Conservation (phyloP, 2,888 invertebrate genomes). For the Lepidocyrtinus sp. region DNA sequence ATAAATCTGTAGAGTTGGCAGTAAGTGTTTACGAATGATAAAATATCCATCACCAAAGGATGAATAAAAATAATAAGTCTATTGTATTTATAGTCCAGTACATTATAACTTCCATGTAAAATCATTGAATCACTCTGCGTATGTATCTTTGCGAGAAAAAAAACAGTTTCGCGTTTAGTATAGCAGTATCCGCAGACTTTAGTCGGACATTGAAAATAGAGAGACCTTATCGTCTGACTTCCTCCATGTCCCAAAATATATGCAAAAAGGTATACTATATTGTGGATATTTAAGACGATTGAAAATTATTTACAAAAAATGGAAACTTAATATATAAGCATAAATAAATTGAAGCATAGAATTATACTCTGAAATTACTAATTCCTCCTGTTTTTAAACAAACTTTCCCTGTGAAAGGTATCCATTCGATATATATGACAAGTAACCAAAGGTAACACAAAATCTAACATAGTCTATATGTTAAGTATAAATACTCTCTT, state of each 20-base stretch:
- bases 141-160: too few relatives aligned
- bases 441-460: conserved; percentile 12
- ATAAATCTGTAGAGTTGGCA: conserved; percentile 5
- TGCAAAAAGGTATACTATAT: too few relatives aligned
- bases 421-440: neutral
- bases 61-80: too few relatives aligned
- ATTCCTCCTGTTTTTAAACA: neutral
- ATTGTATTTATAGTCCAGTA: too few relatives aligned
- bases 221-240: too few relatives aligned
- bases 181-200: conserved; percentile 56
- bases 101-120: too few relatives aligned
- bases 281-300: neutral
- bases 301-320: neutral
- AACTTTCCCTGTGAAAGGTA: neutral
- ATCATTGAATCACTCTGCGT: conserved; percentile 48
- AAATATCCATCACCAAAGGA: neutral
- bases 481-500: neutral
- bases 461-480: neutral
- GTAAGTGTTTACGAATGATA: neutral
- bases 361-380: neutral
- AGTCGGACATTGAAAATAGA: too few relatives aligned
- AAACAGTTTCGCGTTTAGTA: too few relatives aligned
- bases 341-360: neutral
- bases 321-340: neutral
- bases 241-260: too few relatives aligned